Base-by-base conservation (phyloP, 2,888 invertebrate species). In the Megaustenia siamemsis region DNA sequence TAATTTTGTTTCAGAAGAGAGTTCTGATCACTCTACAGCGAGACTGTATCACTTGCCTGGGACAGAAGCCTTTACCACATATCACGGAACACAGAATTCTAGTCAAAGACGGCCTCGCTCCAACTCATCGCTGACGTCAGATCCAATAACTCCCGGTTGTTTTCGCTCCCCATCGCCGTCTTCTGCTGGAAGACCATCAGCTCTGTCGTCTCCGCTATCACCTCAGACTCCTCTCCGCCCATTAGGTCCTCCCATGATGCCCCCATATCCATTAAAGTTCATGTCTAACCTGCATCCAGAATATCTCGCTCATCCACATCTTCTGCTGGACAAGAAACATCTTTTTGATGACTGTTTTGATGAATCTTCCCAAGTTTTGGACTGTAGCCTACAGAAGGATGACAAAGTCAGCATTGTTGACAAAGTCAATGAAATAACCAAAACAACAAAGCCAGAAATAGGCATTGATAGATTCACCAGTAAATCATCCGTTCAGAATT, bases 271-370 rank as follows among this genome's bases (percentile, higher is more conserved):
- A 6, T 60, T 28, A 60, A 60, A 21, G 18, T 3, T 3, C 60
- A 2, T 28, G 1, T 28, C 6, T 5, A 60, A 5, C 60, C 28
- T 8, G 28, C 43, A 24, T 28, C 81, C 81, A 3, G 71, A 53
- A 35, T 81, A 71, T 49, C 28, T 81, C 18, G 53, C 81, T 71
- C 40, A 49, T 28, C 71, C 69, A 35, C 49, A 53, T n/a, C 45
- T 53, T 12, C 56, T 56, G 4, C 38, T 71, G 5, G 28, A 24
- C 18, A 81, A 53, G 35, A 35, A 4, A n/a, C 32, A 81, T 66
- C 45, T 60, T 21, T n/a, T 5, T 28, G 43, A 18, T 0, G 5
- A 28, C 18, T 32, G 0, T 4, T 18, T 10, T 1, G 49, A 69
- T 1, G 80, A 81, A 35, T 1, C 69, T 24, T 69, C 53, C 24